phyloP scores from a whole-genome alignment of 2,797 vertebrate genomes.

The Chaunax sp. region DNA sequence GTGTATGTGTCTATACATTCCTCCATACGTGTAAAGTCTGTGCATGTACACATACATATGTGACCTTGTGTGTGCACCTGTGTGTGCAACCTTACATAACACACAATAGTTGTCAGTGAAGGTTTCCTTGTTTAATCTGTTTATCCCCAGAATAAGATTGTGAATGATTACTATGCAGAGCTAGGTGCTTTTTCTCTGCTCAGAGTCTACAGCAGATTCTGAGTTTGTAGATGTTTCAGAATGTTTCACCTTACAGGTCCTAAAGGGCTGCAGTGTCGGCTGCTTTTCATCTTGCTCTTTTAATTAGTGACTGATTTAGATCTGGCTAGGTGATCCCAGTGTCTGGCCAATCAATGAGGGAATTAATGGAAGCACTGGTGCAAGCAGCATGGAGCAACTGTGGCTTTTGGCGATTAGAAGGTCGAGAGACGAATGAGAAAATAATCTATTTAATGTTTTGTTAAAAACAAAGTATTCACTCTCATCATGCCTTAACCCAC shows the following conservation, averaged over 20 bases:
- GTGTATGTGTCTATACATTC: conserved; percentile 17
- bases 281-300: conserved; percentile 78
- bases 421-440: conserved; percentile 38
- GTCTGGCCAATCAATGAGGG: conserved; percentile 79
- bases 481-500: conserved; percentile 18
- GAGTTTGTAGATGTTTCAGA: conserved; percentile 61
- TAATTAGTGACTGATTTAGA: conserved; percentile 83
- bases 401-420: conserved; percentile 36
- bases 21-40: neutral
- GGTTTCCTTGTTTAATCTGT: conserved; percentile 68
- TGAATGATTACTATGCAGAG: conserved; percentile 65
- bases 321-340: conserved; percentile 76
- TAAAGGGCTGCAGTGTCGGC: conserved; percentile 71
- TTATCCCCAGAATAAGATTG: conserved; percentile 69
- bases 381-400: conserved; percentile 49
- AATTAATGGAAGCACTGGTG: conserved; percentile 74
- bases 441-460: conserved; percentile 43
- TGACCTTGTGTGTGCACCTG: conserved; percentile 12
- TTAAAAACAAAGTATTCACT: conserved; percentile 46
- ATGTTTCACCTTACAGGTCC: conserved; percentile 72
- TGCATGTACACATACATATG: neutral
- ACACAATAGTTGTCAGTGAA: conserved; percentile 48
- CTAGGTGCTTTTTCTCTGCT: conserved; percentile 29
- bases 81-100: conserved; percentile 60
- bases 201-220: conserved; percentile 49